phyloP scores from a whole-genome alignment of 2,113 vertebrate genomes.

The Hydrochoerus hydrochaeris region DNA sequence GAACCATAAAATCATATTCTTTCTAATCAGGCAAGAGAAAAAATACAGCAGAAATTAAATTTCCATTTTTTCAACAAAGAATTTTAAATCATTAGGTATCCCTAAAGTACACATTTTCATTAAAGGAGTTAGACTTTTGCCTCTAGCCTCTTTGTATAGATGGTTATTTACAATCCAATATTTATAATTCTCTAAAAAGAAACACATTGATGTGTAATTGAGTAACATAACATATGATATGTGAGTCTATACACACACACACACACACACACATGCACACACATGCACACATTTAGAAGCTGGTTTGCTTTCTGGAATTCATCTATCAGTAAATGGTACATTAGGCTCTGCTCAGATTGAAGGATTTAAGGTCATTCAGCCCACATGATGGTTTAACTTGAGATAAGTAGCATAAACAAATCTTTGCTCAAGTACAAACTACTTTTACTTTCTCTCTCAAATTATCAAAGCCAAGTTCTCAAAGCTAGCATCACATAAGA shows the following conservation, averaged over 20 bases:
- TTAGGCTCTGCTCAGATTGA: slow-evolving; percentile 34
- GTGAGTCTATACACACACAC: not conserved
- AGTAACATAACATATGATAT: not conserved
- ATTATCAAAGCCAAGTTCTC: slow-evolving; percentile 45
- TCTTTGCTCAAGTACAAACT: not conserved
- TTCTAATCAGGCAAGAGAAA: not conserved
- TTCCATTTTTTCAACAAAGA: slow-evolving; percentile 4
- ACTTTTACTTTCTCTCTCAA: slow-evolving; percentile 48
- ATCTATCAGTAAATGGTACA: slow-evolving; percentile 29
- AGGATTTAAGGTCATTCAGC: slow-evolving; percentile 34
- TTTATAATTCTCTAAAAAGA: slow-evolving; percentile 43
- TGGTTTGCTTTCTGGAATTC: slow-evolving; percentile 53
- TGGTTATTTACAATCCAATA: not conserved
- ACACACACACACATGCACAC: no score
- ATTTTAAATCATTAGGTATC: slow-evolving; percentile 36
- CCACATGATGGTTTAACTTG: slow-evolving; percentile 1
- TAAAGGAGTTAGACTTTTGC: slow-evolving; percentile 11
- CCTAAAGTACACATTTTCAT: not conserved
- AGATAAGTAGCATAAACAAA: slow-evolving; percentile 59
- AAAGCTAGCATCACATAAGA: not conserved
- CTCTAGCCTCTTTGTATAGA: slow-evolving; percentile 31
- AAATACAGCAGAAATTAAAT: not conserved
- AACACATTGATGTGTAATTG: not conserved
- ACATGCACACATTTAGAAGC: not conserved
- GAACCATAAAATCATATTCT: not conserved